Evolutionary conservation across 2,113 vertebrate species (phyloP), one percentile per base, ranked within the genome.

Genomic region (Eidolon helvum): DNA sequence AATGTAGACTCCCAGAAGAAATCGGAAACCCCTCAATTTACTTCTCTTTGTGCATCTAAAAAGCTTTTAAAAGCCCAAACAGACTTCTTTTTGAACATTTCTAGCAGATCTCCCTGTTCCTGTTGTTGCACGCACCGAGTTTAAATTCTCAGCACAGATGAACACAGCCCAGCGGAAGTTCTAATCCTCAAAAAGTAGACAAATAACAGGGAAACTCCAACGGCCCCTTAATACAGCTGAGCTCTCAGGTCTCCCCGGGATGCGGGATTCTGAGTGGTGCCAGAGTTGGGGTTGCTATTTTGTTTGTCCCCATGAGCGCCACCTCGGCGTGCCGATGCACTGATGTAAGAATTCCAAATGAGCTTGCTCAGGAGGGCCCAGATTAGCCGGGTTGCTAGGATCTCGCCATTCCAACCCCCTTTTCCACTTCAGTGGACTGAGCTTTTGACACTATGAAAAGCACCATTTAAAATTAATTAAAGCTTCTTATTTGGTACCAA

Each of bases 381-480:
- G 99, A 99, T 99, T 99, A 99, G 99, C 98, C 66, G 97, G 97
- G 99, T 99, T 99, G 99, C 99, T 99, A 99, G 99, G 99, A 99
- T 99, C 98, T 99, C 97, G 97, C 98, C 98, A 98, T 99, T 99
- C 99, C 98, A 98, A 98, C 98, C 99, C 99, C 99, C 99, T 99
- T 99, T 99, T 99, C 99, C 99, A 99, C 99, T 99, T 98, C 98
- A 99, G 97, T 98, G 99, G 99, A 98, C 98, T 99, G 99, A 99
- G 99, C 99, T 99, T 99, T 98, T 98, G 99, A 99, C 99, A 98
- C 98, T 98, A 98, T 99, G 98, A 99, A 99, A 99, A 99, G 99
- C 99, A 99, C 99, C 99, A 99, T 99, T 99, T 99, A 99, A 99
- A 99, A 99, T 99, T 99, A 99, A 99, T 99, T 99, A 99, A 99